Conservation (phyloP, 1,140 invertebrate genomes). For the Neodiprion fabricii region DNA sequence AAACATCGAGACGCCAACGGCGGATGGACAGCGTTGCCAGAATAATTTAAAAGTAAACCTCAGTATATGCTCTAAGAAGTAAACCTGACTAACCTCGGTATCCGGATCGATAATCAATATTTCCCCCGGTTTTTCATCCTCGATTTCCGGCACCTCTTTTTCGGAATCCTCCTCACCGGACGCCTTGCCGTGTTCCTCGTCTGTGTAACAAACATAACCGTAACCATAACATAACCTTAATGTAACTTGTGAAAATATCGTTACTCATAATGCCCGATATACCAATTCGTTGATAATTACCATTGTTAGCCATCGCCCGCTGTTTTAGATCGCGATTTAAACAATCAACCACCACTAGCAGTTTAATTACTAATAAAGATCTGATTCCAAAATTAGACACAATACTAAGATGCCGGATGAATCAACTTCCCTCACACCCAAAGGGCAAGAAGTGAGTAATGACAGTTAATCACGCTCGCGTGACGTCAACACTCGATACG, state of each 20-base stretch:
- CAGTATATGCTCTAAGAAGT: background rate
- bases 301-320: conserved; percentile 5
- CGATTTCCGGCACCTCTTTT: conserved; percentile 32
- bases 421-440: too few relatives aligned
- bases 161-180: conserved; percentile 38
- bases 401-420: background rate
- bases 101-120: conserved; percentile 56
- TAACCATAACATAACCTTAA: background rate
- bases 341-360: background rate
- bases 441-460: background rate
- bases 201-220: conserved; percentile 28
- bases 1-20: background rate
- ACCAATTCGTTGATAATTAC: background rate
- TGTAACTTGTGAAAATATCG: background rate
- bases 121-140: conserved; percentile 47
- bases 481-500: background rate
- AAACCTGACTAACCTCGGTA: conserved; percentile 43
- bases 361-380: background rate
- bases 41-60: conserved; percentile 2
- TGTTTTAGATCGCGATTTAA: background rate
- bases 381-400: background rate
- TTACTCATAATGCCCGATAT: background rate
- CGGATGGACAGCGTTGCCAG: background rate
- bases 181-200: conserved; percentile 39
- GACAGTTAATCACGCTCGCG: background rate